Percentiles rank a stretch among this genome's conserved stretches.
These are phyloP conservation scores for Drosophila macrospina DNA, from an alignment of 2,888 invertebrate species.

Conservation along the genomic window DNA sequence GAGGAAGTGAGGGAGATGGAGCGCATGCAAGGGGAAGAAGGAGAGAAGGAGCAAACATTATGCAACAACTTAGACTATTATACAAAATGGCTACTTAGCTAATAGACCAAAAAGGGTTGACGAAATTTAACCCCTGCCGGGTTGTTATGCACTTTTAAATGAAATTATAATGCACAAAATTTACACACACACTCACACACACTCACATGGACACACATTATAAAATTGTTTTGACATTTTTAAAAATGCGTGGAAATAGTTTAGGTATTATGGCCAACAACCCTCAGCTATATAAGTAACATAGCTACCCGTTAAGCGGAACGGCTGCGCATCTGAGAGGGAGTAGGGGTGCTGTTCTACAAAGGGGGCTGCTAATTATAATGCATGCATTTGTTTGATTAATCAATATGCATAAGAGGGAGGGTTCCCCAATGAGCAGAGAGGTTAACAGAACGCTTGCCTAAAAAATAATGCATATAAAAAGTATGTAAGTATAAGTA, in stretches of 20 bases:
- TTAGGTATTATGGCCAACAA: slow-evolving; percentile 51
- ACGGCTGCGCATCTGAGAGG: slow-evolving; percentile 54
- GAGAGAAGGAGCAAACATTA: slow-evolving; percentile 47
- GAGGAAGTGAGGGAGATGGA: neutral
- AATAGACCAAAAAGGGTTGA: slow-evolving; percentile 72
- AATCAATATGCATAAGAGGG: slow-evolving; percentile 49
- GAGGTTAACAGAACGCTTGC: slow-evolving; percentile 25
- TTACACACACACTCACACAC: slow-evolving; percentile 34
- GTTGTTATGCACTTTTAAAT: slow-evolving; percentile 61
- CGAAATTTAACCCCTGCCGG: slow-evolving; percentile 77
- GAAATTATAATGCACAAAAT: slow-evolving; percentile 72
- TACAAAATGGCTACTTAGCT: slow-evolving; percentile 83
- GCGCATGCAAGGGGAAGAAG: neutral
- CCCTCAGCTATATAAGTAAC: slow-evolving; percentile 41
- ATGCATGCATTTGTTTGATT: slow-evolving; percentile 67
- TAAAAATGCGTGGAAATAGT: slow-evolving; percentile 68
- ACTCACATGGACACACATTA: slow-evolving; percentile 38
- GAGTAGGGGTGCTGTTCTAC: slow-evolving; percentile 8
- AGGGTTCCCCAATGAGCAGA: slow-evolving; percentile 15
- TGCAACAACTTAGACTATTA: slow-evolving; percentile 66
- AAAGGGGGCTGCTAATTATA: slow-evolving; percentile 75
- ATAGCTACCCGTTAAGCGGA: slow-evolving; percentile 48
- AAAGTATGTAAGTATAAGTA: neutral
- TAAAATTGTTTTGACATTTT: slow-evolving; percentile 81
- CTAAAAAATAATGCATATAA: slow-evolving; percentile 12